Conservation (phyloP, 1,140 invertebrate species). For the Cydia strobilella region DNA sequence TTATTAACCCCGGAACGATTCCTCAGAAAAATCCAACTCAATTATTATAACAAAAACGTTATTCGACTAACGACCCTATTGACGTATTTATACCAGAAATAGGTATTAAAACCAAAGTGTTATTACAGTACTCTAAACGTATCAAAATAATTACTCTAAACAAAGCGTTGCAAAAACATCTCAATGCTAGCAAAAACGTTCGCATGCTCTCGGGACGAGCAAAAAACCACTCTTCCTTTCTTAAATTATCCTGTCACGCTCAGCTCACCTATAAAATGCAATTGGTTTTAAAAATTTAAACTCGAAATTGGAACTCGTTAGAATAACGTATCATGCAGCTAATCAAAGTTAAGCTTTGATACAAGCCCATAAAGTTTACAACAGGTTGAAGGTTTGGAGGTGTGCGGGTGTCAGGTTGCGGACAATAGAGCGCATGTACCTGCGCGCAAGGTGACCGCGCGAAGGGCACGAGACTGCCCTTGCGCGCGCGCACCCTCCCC, state of each 20-base stretch:
- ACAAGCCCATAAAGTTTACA: background rate
- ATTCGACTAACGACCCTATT: conserved; percentile 42
- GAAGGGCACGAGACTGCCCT: conserved; percentile 68
- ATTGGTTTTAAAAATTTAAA: conserved; percentile 69
- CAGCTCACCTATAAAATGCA: conserved; percentile 77
- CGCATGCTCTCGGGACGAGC: conserved; percentile 57
- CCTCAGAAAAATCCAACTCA: conserved; percentile 36
- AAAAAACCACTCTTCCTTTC: conserved; percentile 65
- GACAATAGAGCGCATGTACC: conserved; percentile 75
- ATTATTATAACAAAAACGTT: conserved; percentile 39
- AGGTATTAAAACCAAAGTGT: conserved; percentile 59
- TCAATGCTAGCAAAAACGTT: conserved; percentile 56
- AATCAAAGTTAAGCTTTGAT: background rate
- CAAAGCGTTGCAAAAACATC: conserved; percentile 52
- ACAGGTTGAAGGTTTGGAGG: conserved; percentile 40
- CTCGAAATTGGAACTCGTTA: conserved; percentile 70
- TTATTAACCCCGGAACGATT: conserved; percentile 29
- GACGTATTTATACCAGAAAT: conserved; percentile 60
- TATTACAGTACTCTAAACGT: conserved; percentile 62
- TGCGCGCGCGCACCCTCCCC: conserved; percentile 49
- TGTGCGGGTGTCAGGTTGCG: conserved; percentile 66
- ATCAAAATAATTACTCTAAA: conserved; percentile 56
- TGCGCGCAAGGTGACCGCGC: conserved; percentile 69
- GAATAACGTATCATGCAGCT: conserved; percentile 50
- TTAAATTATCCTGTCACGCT: conserved; percentile 78